Evolutionary conservation across 1,140 invertebrate species (phyloP), one percentile per base, ranked within the genome.

Genomic region (Agraylea sexmaculata): DNA sequence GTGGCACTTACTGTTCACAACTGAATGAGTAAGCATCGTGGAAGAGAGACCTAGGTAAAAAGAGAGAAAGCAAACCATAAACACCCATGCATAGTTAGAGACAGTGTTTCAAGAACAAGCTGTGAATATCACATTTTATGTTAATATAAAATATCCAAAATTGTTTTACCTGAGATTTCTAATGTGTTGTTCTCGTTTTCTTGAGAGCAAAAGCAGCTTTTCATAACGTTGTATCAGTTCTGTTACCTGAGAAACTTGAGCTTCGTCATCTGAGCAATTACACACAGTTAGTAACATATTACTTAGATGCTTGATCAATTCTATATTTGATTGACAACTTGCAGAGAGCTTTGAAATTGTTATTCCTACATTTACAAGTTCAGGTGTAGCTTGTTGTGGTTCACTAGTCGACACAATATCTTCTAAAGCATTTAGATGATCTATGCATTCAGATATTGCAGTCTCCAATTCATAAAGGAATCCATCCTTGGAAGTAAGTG

Each of bases 221-320:
- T 83, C 74, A 59, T 81, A 87, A 56, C 75, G 69, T 33, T 73
- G 52, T 7, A 69, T 60, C 11, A 89, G 62, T 34, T 71, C 63
- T 46, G 72, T 57, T 6, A 90, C 78, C 55, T 82, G 74, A 3
- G 68, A 63, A 22, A 73, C 63, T 54, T 75, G 73, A 2, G 77
- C 76, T 45, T 78, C 72, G 37, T 83, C 74, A 34, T 69, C 62
- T 3, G 68, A 73, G 15, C 78, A 71, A 34, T 78, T 73, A 48
- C 77, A 81, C 54, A 89, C 83, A 23, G 75, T 75, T 3, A 83
- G 58, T 2, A 90, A 62, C 6, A 87, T 53, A 27, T 74, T 69
- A 38, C 83, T 78, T 11, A 91, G 65, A 66, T 88, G 81, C 52
- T 77, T 78, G 1, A 87, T 74, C 12, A 87, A 57, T 59, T 90